Evolutionary conservation across 2,797 vertebrate genomes (phyloP).

Genomic region (Tokudaia tokunoshimensis): DNA sequence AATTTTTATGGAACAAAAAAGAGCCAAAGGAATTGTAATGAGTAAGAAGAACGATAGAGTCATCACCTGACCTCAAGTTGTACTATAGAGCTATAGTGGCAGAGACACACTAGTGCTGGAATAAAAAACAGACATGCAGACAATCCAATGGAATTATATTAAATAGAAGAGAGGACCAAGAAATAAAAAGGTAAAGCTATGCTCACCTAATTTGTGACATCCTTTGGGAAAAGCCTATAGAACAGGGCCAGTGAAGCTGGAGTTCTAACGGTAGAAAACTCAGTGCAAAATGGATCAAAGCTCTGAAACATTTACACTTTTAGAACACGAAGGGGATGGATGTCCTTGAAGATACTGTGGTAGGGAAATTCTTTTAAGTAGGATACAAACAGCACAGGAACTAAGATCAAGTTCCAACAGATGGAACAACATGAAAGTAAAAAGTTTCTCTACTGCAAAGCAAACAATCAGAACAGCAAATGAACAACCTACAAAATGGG

Average conservation of each 20-base stretch:
- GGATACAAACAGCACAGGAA: no score
- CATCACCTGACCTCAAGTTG: not conserved
- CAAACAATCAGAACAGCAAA: not conserved
- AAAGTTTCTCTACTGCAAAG: not conserved
- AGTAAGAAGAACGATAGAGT: not conserved
- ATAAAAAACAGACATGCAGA: no score
- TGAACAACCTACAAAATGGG: no score
- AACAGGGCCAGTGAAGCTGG: not conserved
- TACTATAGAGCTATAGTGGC: not conserved
- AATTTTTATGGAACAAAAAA: not conserved
- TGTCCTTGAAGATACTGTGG: not conserved
- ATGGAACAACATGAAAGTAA: not conserved
- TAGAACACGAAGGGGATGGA: not conserved
- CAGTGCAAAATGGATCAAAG: not conserved
- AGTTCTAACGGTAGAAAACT: not conserved
- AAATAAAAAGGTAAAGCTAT: not conserved
- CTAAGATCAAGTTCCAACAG: not conserved
- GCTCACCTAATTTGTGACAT: not conserved
- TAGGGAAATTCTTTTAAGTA: not conserved
- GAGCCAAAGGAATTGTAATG: not conserved
- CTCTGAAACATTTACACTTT: not conserved
- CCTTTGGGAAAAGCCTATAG: not conserved
- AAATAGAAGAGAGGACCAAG: not conserved
- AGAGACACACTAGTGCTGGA: not conserved
- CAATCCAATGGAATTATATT: not conserved